Base-by-base conservation (phyloP, 35 echinoderm and acorn worm species). In the Lytechinus variegatus region DNA sequence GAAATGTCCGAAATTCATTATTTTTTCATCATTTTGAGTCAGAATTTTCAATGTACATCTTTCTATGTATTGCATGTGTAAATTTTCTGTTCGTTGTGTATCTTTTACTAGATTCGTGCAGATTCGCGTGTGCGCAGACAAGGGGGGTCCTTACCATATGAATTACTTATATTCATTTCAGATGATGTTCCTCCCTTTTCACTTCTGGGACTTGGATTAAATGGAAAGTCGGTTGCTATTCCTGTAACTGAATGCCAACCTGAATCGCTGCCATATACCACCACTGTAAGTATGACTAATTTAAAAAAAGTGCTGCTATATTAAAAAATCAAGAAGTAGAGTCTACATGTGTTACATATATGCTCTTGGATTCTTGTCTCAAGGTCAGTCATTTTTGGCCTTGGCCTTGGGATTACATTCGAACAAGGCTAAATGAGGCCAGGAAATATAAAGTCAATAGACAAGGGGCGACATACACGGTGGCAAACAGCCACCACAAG, bases 181-280 rank as follows among this genome's bases (percentile, higher is more conserved):
- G 88, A 90, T 90, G 29, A 90, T 52, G 88, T 52, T 21, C 29
- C 52, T 90, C 28, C 88, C 10, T 90, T 90, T 54, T 90, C 88
- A 90, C 7, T 90, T 90, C 29, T 90, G 52, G 88, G 52, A 33
- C 88, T 90, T 44, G 88, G 88, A 90, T 8, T 13, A 12, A 21
- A 33, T 54, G 88, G 88, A 16, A 44, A 52, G 24, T 90, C 88
- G 14, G 88, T 33, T 52, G 88, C 88, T 52, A 12, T 52, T 54
- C 88, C 88, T 21, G 12, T 44, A 12, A 90, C 29, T 90, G 88
- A 52, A 21, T 52, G 88, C 10, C 12, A 33, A 0, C 88, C 28
- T 21, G 88, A 90, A 52, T 44, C 88, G 2, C 1, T 44, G 9
- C 88, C 88, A 27, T 54, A 90, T 52, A 54, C 52, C 16, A 52